These are phyloP conservation scores for Glossosoma conforme DNA, from an alignment of 1,140 invertebrate species.

Conservation along the genomic window DNA sequence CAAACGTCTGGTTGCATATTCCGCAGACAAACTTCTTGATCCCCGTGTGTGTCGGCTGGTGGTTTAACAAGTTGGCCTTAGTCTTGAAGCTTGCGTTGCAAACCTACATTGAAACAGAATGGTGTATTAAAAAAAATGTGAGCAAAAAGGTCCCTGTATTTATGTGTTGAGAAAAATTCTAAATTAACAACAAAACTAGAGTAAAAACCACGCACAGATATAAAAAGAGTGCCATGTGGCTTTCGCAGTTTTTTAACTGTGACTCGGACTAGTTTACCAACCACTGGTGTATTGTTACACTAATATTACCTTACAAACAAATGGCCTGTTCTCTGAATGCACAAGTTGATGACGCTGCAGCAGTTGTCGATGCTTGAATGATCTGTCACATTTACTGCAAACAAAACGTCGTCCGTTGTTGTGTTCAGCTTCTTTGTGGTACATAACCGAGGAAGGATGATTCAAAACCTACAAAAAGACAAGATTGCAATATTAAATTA, in stretches of 20 bases:
- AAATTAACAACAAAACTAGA: too few relatives aligned
- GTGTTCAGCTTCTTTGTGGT: conserved; percentile 68
- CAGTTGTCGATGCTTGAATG: conserved; percentile 66
- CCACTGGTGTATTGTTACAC: too few relatives aligned
- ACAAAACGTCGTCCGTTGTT: conserved; percentile 59
- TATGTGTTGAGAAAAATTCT: too few relatives aligned
- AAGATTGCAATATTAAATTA: not conserved
- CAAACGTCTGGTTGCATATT: conserved; percentile 70
- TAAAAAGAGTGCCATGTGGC: too few relatives aligned
- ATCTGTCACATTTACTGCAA: conserved; percentile 65
- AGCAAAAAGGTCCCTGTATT: too few relatives aligned
- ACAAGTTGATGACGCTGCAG: conserved; percentile 65
- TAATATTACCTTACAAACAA: conserved; percentile 53
- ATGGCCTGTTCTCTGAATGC: conserved; percentile 60
- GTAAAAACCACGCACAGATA: too few relatives aligned
- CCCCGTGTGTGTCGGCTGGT: conserved; percentile 62
- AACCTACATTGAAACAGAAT: conserved; percentile 37
- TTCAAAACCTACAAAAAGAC: conserved; percentile 37
- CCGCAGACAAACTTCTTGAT: conserved; percentile 70
- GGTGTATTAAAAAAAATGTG: too few relatives aligned
- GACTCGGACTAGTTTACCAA: too few relatives aligned
- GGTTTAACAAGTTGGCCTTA: conserved; percentile 64
- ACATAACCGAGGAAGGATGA: conserved; percentile 58
- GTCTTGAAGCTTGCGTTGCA: conserved; percentile 67
- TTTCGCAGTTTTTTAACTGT: too few relatives aligned